These are phyloP conservation scores for Drosophila helvetica DNA, from an alignment of 2,888 invertebrate genomes.

Conservation along the genomic window DNA sequence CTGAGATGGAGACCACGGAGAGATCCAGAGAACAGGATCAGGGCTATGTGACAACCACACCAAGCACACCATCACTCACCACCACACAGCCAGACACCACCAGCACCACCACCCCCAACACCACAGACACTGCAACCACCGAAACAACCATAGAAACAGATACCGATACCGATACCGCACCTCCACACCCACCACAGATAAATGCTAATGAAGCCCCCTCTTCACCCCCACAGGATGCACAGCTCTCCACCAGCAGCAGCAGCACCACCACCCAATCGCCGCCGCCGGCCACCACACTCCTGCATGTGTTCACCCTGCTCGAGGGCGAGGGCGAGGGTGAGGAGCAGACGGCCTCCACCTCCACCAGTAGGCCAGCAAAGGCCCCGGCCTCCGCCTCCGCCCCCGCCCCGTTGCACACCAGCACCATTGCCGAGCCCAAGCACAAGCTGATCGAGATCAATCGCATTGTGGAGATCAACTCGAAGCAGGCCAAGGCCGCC, in stretches of 20 bases:
- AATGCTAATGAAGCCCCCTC: conserved; percentile 80
- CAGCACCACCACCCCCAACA: conserved; percentile 56
- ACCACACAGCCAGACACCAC: conserved; percentile 54
- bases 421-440: conserved; percentile 65
- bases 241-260: conserved; percentile 21
- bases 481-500: conserved; percentile 87
- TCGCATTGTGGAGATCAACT: conserved; percentile 88
- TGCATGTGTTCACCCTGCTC: conserved; percentile 85
- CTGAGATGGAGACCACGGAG: conserved; percentile 48
- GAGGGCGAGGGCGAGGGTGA: conserved; percentile 69
- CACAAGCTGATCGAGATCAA: conserved; percentile 89
- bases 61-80: conserved; percentile 71
- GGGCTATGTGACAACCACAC: conserved; percentile 78
- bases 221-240: conserved; percentile 73
- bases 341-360: conserved; percentile 23
- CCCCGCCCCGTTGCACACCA: conserved; percentile 21
- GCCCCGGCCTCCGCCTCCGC: too few relatives aligned
- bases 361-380: conserved; percentile 54
- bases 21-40: conserved; percentile 49
- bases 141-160: conserved; percentile 49
- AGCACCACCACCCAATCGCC: conserved; percentile 64
- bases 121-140: conserved; percentile 54
- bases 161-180: conserved; percentile 42
- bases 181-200: conserved; percentile 44
- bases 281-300: conserved; percentile 82